These are phyloP conservation scores for Catajapyx aquilonaris DNA, from an alignment of 1,140 invertebrate genomes.

Conservation along the genomic window DNA sequence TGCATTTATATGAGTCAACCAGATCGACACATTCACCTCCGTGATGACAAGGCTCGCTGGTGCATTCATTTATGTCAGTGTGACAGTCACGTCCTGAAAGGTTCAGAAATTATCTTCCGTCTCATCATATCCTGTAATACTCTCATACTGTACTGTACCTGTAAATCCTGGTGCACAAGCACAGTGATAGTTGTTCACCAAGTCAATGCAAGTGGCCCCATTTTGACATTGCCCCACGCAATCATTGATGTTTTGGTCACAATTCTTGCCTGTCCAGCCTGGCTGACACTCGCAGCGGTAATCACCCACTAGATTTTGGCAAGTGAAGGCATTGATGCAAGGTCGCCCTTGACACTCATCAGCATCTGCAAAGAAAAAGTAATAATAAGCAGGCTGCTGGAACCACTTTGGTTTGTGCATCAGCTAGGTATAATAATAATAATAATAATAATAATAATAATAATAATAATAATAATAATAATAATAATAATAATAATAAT, in stretches of 20 bases:
- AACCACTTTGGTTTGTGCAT: too few relatives aligned
- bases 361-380: constrained; percentile 26
- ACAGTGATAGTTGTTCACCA: constrained; percentile 62
- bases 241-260: constrained; percentile 70
- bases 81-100: constrained; percentile 33
- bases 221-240: constrained; percentile 72
- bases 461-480: too few relatives aligned
- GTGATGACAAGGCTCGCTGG: constrained; percentile 57
- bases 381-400: background rate
- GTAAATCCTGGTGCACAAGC: constrained; percentile 60
- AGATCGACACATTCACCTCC: constrained; percentile 63
- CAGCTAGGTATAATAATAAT: too few relatives aligned
- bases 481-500: background rate
- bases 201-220: constrained; percentile 64
- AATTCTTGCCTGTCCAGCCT: constrained; percentile 73
- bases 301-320: constrained; percentile 57
- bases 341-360: constrained; percentile 32
- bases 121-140: background rate
- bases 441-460: too few relatives aligned
- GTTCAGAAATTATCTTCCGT: background rate
- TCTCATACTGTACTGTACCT: constrained; percentile 23
- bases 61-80: constrained; percentile 48
- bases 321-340: constrained; percentile 61
- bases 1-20: constrained; percentile 57
- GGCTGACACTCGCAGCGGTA: constrained; percentile 58